Percentiles rank a stretch among this genome's conserved stretches.
These are phyloP conservation scores for Eubucco bourcierii DNA, from an alignment of 2,113 vertebrate genomes.

Conservation along the genomic window DNA sequence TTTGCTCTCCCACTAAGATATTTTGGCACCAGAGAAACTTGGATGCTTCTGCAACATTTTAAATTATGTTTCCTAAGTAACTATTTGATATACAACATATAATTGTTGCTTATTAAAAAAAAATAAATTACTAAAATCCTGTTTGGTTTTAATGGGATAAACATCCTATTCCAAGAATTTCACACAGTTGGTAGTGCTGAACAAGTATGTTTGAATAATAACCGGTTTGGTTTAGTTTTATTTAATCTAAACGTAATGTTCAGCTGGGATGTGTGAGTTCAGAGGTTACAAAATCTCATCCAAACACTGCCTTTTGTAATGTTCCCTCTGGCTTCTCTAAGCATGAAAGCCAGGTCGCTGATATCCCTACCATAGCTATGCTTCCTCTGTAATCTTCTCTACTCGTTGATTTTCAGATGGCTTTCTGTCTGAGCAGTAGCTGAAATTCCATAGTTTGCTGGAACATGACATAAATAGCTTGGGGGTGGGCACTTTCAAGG, in stretches of 20 bases:
- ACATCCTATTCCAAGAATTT: conserved; percentile 55
- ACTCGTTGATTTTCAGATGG: background rate
- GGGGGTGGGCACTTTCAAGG: background rate
- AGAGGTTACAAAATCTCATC: background rate
- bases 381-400: background rate
- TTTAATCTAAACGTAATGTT: background rate
- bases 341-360: background rate
- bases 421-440: background rate
- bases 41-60: conserved; percentile 13
- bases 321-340: background rate
- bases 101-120: conserved; percentile 56
- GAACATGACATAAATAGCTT: background rate
- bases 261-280: background rate
- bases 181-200: conserved; percentile 22
- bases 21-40: conserved; percentile 16
- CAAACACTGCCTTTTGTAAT: conserved; percentile 6
- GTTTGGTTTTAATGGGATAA: conserved; percentile 59
- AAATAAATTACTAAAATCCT: conserved; percentile 51
- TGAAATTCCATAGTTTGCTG: background rate
- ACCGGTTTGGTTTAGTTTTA: conserved; percentile 28
- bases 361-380: background rate
- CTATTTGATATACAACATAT: conserved; percentile 44
- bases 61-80: conserved; percentile 35
- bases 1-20: background rate
- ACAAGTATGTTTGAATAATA: conserved; percentile 10